Percentiles rank a stretch among this genome's conserved stretches.
These are phyloP conservation scores for Urocitellus parryii DNA, from an alignment of 2,113 vertebrate genomes.

Conservation along the genomic window DNA sequence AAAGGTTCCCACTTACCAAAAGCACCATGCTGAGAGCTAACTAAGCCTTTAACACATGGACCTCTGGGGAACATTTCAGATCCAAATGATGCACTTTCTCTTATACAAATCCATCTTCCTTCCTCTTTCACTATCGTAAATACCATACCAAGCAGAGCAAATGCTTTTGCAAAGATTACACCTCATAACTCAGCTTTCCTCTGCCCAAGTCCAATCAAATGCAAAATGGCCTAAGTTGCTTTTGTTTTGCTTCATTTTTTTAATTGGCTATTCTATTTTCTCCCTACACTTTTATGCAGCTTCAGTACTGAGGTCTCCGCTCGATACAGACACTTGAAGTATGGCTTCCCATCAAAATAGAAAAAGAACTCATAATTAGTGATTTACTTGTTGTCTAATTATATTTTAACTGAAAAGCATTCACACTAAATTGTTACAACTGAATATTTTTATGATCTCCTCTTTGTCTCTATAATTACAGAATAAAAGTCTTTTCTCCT, in stretches of 20 bases:
- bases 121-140: background rate
- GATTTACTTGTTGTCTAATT: slow-evolving; percentile 77
- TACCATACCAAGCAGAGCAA: background rate
- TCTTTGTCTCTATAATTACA: slow-evolving; percentile 67
- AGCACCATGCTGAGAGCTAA: background rate
- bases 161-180: background rate
- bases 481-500: slow-evolving; percentile 66
- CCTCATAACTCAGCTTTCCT: background rate
- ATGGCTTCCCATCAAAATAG: slow-evolving; percentile 63
- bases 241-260: background rate
- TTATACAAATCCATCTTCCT: background rate
- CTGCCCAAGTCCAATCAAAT: background rate
- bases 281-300: background rate
- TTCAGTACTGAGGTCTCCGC: background rate
- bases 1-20: background rate
- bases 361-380: slow-evolving; percentile 70
- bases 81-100: background rate
- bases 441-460: slow-evolving; percentile 74
- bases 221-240: slow-evolving; percentile 10
- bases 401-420: slow-evolving; percentile 74
- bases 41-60: background rate
- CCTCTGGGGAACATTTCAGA: background rate
- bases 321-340: slow-evolving; percentile 39
- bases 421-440: slow-evolving; percentile 72
- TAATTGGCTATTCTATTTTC: slow-evolving; percentile 1